phyloP scores from a whole-genome alignment of 37 sponge, comb jelly and placozoan species.

The Bolinopsis microptera region DNA sequence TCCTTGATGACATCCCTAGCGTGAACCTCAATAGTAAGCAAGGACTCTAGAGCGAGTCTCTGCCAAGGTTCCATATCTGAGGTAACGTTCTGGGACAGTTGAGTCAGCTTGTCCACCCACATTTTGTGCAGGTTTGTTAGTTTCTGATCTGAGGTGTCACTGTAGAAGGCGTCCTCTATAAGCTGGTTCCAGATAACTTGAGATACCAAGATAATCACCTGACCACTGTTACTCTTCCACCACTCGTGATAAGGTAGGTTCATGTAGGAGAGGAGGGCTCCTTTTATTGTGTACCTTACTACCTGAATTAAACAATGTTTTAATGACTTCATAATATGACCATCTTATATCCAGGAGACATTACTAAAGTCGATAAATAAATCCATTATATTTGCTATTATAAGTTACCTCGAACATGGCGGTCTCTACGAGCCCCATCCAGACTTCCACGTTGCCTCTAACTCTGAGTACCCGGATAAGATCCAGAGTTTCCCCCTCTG shows the following conservation, averaged over 20 bases:
- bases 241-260: conserved; percentile 18
- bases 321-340: too few relatives aligned
- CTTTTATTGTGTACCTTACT: conserved; percentile 50
- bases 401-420: conserved; percentile 66
- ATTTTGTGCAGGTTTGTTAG: conserved; percentile 25
- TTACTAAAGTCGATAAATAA: too few relatives aligned
- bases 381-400: too few relatives aligned
- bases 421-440: conserved; percentile 70
- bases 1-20: conserved; percentile 71
- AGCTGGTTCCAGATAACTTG: conserved; percentile 71
- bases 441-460: conserved; percentile 73
- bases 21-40: conserved; percentile 74
- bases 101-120: conserved; percentile 66
- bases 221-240: conserved; percentile 66
- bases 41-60: conserved; percentile 61
- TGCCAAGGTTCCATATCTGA: conserved; percentile 51
- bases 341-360: too few relatives aligned
- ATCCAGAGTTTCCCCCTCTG: conserved; percentile 74
- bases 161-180: conserved; percentile 68
- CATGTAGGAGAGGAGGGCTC: conserved; percentile 37
- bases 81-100: conserved; percentile 29
- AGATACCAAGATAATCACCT: conserved; percentile 58
- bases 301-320: not conserved
- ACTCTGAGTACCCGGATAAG: conserved; percentile 67
- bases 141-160: not conserved